A percentile compares a stretch with the other conserved stretches of the same genome.
These are phyloP conservation scores for Isaurus tuberculatus DNA, from an alignment of 92 coral and sea anemone species.

Conservation along the genomic window DNA sequence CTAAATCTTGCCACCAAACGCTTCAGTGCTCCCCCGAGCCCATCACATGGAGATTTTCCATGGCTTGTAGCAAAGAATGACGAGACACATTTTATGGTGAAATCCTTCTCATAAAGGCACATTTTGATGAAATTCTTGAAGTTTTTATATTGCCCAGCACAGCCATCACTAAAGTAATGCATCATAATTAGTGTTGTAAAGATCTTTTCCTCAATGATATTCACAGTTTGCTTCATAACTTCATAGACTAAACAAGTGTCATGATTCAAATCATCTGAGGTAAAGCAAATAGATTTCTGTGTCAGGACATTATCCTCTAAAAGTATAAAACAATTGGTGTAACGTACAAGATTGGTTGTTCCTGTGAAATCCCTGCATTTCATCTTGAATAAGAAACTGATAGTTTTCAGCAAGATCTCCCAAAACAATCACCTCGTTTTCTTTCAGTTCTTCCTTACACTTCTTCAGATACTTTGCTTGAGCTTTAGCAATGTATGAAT, in stretches of 20 bases:
- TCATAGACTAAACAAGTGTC: slow-evolving; percentile 54
- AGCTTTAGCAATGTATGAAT: slow-evolving; percentile 58
- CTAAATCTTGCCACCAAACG: slow-evolving; percentile 46
- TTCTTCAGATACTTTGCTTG: slow-evolving; percentile 63
- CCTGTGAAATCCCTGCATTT: slow-evolving; percentile 33
- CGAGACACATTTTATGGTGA: slow-evolving; percentile 49
- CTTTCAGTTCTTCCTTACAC: slow-evolving; percentile 56
- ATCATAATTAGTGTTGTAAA: slow-evolving; percentile 45
- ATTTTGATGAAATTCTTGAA: slow-evolving; percentile 55
- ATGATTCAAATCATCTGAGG: slow-evolving; percentile 55
- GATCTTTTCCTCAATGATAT: slow-evolving; percentile 37
- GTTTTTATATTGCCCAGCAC: slow-evolving; percentile 39
- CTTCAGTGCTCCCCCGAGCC: slow-evolving; percentile 48
- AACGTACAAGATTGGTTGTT: slow-evolving; percentile 52
- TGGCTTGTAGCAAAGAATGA: slow-evolving; percentile 63
- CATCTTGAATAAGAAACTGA: slow-evolving; percentile 47
- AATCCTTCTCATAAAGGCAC: slow-evolving; percentile 62
- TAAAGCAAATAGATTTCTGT: slow-evolving; percentile 58
- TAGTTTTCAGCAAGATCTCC: slow-evolving; percentile 60
- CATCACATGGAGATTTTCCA: slow-evolving; percentile 60
- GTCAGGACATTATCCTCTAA: slow-evolving; percentile 37
- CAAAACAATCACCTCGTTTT: slow-evolving; percentile 56
- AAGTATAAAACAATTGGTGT: slow-evolving; percentile 36
- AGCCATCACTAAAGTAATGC: slow-evolving; percentile 58
- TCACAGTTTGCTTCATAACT: slow-evolving; percentile 53